Evolutionary conservation across 2,888 invertebrate species (phyloP).

Genomic region (Phyllotreta cruciferae): DNA sequence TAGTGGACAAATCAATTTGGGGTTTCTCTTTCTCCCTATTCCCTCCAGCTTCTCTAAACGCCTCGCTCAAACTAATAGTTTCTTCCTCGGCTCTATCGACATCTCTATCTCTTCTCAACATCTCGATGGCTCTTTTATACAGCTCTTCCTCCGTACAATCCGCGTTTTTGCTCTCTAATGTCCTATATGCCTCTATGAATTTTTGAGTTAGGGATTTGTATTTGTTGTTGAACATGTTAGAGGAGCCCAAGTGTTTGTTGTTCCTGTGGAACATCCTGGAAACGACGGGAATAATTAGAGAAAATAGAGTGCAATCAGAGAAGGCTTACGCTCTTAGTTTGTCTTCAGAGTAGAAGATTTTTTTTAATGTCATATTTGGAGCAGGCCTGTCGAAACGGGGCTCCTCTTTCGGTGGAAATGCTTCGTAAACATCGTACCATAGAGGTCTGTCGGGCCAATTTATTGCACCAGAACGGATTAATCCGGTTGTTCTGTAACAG

Average conservation of each 20-base stretch:
- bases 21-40: constrained; percentile 30
- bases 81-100: constrained; percentile 37
- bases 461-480: constrained; percentile 81
- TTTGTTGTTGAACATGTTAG: constrained; percentile 64
- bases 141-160: constrained; percentile 65
- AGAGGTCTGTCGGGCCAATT: constrained; percentile 84
- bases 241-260: constrained; percentile 64
- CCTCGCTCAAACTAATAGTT: constrained; percentile 46
- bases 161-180: constrained; percentile 62
- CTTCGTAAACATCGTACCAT: constrained; percentile 92
- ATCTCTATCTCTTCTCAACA: constrained; percentile 56
- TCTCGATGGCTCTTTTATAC: constrained; percentile 61
- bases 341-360: constrained; percentile 87
- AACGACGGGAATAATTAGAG: constrained; percentile 44
- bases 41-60: constrained; percentile 52
- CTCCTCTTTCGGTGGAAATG: constrained; percentile 87
- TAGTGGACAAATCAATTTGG: constrained; percentile 51
- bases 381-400: constrained; percentile 77
- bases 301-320: too few species aligned
- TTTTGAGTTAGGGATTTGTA: constrained; percentile 66
- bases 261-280: constrained; percentile 73
- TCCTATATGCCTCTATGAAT: constrained; percentile 69
- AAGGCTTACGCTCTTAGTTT: constrained; percentile 81
- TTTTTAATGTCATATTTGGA: constrained; percentile 67
- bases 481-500: constrained; percentile 74